A percentile compares a stretch with the other conserved stretches of the same genome.
These are phyloP conservation scores for Epinotia ramella DNA, from an alignment of 2,888 invertebrate species.

Conservation along the genomic window DNA sequence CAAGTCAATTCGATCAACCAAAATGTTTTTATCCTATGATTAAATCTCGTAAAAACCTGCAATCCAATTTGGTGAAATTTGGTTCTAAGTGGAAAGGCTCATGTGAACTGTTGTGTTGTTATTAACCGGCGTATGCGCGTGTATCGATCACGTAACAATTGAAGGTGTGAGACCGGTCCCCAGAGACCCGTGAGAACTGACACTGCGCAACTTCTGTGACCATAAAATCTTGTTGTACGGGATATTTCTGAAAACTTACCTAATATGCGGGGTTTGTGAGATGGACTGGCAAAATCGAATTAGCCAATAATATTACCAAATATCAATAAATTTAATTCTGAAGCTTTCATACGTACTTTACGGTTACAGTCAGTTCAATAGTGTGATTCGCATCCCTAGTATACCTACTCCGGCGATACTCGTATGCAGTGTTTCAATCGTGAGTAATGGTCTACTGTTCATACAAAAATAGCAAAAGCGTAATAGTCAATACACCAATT, in stretches of 20 bases:
- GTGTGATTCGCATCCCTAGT: too few relatives aligned
- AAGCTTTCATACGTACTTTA: too few relatives aligned
- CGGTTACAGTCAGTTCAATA: too few relatives aligned
- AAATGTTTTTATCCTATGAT: too few relatives aligned
- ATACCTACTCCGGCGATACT: too few relatives aligned
- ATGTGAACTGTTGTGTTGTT: not conserved
- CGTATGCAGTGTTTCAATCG: too few relatives aligned
- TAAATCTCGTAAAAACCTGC: too few relatives aligned
- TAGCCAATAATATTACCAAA: not conserved
- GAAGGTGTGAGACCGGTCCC: not conserved
- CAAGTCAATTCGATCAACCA: too few relatives aligned
- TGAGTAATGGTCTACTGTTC: too few relatives aligned
- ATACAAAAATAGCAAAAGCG: not conserved
- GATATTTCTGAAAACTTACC: not conserved
- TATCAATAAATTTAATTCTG: too few relatives aligned
- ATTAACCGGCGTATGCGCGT: not conserved
- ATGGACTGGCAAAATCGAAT: not conserved
- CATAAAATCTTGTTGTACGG: not conserved
- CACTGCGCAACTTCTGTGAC: not conserved
- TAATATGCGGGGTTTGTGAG: not conserved
- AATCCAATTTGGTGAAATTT: too few relatives aligned
- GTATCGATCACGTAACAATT: constrained; percentile 4
- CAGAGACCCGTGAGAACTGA: not conserved
- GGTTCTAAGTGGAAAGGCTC: not conserved
- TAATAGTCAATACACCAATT: not conserved